Percentiles rank a stretch among this genome's conserved stretches.
Evolutionary conservation across 2,113 vertebrate genomes (phyloP).

Genomic region (Varanus komodoensis): DNA sequence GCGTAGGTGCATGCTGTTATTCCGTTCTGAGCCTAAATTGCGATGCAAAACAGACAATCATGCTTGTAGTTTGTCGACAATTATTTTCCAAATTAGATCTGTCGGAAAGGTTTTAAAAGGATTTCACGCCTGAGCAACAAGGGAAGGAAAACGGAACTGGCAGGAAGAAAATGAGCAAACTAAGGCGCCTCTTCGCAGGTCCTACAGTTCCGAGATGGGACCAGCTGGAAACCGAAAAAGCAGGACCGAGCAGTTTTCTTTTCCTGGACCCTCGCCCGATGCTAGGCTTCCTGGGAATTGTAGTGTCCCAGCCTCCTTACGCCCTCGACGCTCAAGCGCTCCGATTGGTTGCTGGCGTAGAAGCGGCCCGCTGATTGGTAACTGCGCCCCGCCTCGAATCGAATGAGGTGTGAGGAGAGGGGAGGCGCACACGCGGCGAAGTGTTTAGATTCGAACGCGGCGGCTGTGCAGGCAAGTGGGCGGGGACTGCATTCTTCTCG

Average conservation of each 20-base stretch:
- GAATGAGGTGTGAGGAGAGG: no score
- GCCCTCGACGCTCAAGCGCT: background rate
- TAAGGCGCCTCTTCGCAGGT: no score
- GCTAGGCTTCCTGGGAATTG: background rate
- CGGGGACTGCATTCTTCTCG: background rate
- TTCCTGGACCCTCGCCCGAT: background rate
- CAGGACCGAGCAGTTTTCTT: background rate
- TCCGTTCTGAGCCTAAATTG: no score
- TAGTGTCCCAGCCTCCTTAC: background rate
- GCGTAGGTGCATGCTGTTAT: no score
- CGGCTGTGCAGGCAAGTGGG: background rate
- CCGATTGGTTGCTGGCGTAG: background rate
- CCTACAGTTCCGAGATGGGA: no score
- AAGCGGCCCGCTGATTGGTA: background rate
- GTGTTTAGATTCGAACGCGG: slow-evolving; percentile 41
- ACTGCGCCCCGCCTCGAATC: fast-evolving
- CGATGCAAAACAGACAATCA: background rate
- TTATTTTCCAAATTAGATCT: no score
- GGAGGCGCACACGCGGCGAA: background rate
- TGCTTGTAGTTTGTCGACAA: background rate
- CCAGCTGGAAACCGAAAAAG: background rate
- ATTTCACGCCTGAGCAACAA: no score
- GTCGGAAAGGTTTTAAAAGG: no score
- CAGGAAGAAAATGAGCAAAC: background rate
- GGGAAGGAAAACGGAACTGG: no score